These are phyloP conservation scores for Petromus typicus DNA, from an alignment of 2,113 vertebrate species.

Conservation along the genomic window DNA sequence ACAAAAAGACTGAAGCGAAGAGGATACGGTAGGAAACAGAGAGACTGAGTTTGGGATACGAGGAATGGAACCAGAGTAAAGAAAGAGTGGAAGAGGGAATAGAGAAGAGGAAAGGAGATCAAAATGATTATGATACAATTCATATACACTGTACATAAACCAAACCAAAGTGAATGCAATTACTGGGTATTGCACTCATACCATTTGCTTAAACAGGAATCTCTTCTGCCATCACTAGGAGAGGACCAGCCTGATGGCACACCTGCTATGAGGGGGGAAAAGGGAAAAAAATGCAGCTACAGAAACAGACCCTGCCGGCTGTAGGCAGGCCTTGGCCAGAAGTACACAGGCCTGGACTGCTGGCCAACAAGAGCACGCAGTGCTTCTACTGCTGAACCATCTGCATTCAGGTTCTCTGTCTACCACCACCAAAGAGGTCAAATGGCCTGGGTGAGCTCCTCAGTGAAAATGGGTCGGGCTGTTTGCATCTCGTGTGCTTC, in stretches of 20 bases:
- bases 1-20: not conserved
- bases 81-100: not conserved
- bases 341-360: rapidly evolving
- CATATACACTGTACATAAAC: not conserved
- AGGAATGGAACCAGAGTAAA: not conserved
- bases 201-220: not conserved
- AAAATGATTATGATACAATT: not conserved
- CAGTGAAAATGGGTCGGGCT: not conserved
- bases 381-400: not conserved
- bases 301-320: not conserved
- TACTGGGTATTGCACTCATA: not conserved
- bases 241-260: not conserved
- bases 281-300: not conserved
- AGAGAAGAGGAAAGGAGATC: not conserved
- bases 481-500: not conserved
- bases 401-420: not conserved
- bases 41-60: not conserved
- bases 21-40: not conserved
- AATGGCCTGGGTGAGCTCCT: not conserved
- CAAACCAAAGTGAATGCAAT: not conserved
- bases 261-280: not conserved
- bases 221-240: not conserved
- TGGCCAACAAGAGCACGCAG: not conserved
- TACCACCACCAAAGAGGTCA: not conserved
- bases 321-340: not conserved